Conservation (phyloP, 1,140 invertebrate species). For the Globodera ellingtonae region DNA sequence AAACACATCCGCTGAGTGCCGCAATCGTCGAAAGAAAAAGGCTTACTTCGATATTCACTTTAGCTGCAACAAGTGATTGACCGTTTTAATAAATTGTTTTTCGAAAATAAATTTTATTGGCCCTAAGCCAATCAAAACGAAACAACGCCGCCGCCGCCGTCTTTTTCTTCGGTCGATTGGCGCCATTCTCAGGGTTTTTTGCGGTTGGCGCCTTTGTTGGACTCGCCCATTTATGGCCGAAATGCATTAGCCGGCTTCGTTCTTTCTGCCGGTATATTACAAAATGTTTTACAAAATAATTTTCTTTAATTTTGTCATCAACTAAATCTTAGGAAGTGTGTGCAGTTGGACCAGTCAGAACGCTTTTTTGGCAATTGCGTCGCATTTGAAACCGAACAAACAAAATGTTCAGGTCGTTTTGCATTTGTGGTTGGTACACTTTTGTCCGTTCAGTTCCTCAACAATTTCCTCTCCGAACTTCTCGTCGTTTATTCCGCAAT, state of each 20-base stretch:
- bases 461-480: slow-evolving; percentile 33
- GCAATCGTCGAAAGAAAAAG: slow-evolving; percentile 37
- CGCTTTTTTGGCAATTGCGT: slow-evolving; percentile 33
- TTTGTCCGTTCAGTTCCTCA: slow-evolving; percentile 33
- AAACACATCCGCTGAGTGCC: neutral
- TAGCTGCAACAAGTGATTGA: neutral
- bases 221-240: slow-evolving; percentile 27
- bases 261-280: slow-evolving; percentile 31
- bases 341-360: slow-evolving; percentile 40
- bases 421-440: slow-evolving; percentile 4
- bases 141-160: neutral
- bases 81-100: neutral
- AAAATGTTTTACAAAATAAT: neutral
- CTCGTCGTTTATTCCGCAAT: slow-evolving; percentile 23
- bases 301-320: neutral
- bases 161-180: slow-evolving; percentile 31
- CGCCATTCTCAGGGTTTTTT: slow-evolving; percentile 26
- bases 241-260: slow-evolving; percentile 39
- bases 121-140: neutral
- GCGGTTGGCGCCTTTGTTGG: slow-evolving; percentile 25
- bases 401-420: neutral
- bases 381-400: slow-evolving; percentile 35
- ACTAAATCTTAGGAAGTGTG: slow-evolving; percentile 36
- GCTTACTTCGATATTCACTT: slow-evolving; percentile 26
- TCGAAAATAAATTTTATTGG: neutral